phyloP scores from a whole-genome alignment of 2,113 vertebrate species.

The Nothobranchius furzeri region DNA sequence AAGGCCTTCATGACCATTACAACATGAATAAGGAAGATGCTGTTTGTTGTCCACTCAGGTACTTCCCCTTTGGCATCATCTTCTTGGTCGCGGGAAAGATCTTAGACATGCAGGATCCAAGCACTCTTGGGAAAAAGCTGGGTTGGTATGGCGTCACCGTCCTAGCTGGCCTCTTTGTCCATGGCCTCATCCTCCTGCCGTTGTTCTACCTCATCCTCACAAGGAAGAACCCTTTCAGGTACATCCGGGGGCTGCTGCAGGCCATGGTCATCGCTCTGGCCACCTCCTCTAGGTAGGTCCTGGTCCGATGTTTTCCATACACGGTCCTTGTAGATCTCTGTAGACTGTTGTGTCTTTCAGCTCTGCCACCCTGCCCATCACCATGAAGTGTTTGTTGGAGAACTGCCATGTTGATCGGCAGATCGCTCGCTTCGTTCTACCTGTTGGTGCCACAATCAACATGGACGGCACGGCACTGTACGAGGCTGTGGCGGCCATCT shows the following conservation, averaged over 20 bases:
- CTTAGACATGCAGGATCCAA: slow-evolving; percentile 88
- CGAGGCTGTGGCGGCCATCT: slow-evolving; percentile 88
- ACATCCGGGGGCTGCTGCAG: slow-evolving; percentile 86
- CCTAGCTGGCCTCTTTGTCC: slow-evolving; percentile 81
- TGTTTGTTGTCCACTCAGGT: slow-evolving; percentile 71
- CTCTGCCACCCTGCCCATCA: slow-evolving; percentile 90
- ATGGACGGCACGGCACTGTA: slow-evolving; percentile 90
- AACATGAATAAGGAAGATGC: neutral
- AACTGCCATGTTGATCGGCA: slow-evolving; percentile 86
- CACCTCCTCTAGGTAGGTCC: slow-evolving; percentile 87
- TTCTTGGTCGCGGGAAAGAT: slow-evolving; percentile 91
- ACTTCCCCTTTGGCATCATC: slow-evolving; percentile 90
- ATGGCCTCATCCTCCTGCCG: slow-evolving; percentile 82
- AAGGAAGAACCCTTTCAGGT: slow-evolving; percentile 85
- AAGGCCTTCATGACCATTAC: no score
- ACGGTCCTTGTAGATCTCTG: neutral
- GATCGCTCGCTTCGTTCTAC: slow-evolving; percentile 87
- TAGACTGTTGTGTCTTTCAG: slow-evolving; percentile 59
- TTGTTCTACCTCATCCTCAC: slow-evolving; percentile 84
- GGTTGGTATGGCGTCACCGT: slow-evolving; percentile 88
- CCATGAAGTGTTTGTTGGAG: slow-evolving; percentile 90
- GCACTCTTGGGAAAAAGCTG: slow-evolving; percentile 81
- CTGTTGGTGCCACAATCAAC: slow-evolving; percentile 89
- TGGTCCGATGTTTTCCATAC: neutral
- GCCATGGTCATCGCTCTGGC: slow-evolving; percentile 89